Evolutionary conservation across 1,140 invertebrate genomes (phyloP), one percentile per base, ranked within the genome.

Genomic region (Tribolium castaneum): DNA sequence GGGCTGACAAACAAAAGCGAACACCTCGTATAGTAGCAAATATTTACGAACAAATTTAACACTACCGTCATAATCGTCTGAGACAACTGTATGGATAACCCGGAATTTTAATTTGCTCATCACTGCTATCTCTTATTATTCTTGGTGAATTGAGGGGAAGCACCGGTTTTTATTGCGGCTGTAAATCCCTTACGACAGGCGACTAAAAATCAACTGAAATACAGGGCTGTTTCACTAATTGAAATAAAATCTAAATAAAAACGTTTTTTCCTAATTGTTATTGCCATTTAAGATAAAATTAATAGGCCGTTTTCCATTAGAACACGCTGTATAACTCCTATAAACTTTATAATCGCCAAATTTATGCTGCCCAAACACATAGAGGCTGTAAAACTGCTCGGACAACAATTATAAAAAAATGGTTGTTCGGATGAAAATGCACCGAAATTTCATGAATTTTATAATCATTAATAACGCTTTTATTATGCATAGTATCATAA

Each of bases 401-500:
- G 39, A n/a, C n/a, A 30, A 30, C 25, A 45, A 45, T 45, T 45
- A 45, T 45, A 10, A 45, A 45, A 19, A 19, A 19, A 19, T 19
- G 16, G 16, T 19, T 19, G 16, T 19, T 19, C 16, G 16, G 16
- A 19, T 19, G 45, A 66, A 35, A 66, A 66, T 66, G 14, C 10
- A 66, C 13, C 12, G 12, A 66, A 35, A 66, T 66, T 66, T 66
- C 59, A 66, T 66, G 59, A 66, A 66, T 66, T 66, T 66, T 66
- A 34, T 66, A 66, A 66, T 66, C 59, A 35, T 35, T 66, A 66
- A 66, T 66, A 66, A 66, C 25, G 2, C 13, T 66, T 66, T 66
- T 66, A 66, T 66, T 66, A 66, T 35, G 59, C 25, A 66, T 22
- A 30, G 59, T 66, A 39, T 66, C 25, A 66, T 66, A 66, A 66